Conservation (phyloP, 2,888 invertebrate genomes). For the Brachyptera risi region DNA sequence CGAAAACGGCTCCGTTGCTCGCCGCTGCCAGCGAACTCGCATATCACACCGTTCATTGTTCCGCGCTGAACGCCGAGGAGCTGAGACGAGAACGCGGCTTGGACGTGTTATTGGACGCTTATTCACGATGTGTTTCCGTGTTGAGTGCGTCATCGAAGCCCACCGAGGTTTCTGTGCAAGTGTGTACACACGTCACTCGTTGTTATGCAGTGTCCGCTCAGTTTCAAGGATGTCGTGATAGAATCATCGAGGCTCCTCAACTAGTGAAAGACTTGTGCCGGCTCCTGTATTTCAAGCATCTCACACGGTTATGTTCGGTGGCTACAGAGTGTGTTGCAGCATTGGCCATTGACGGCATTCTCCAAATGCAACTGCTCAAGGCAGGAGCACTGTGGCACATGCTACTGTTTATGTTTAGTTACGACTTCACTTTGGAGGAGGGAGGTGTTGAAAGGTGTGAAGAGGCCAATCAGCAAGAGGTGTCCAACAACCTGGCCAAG, state of each 20-base stretch:
- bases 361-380: conserved; percentile 79
- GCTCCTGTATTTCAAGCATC: conserved; percentile 82
- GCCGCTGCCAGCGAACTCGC: conserved; percentile 92
- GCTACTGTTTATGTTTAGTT: conserved; percentile 83
- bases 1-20: conserved; percentile 74
- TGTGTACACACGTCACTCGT: conserved; percentile 85
- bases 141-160: conserved; percentile 73
- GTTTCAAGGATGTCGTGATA: conserved; percentile 85
- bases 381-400: conserved; percentile 91
- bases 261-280: conserved; percentile 82
- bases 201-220: conserved; percentile 95
- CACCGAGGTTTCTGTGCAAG: conserved; percentile 78
- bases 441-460: conserved; percentile 85
- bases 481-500: conserved; percentile 88
- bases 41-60: conserved; percentile 94
- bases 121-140: conserved; percentile 90
- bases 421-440: conserved; percentile 96
- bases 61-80: conserved; percentile 96
- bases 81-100: conserved; percentile 89
- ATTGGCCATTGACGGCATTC: conserved; percentile 75
- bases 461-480: conserved; percentile 83
- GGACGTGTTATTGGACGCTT: conserved; percentile 83
- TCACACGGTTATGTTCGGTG: conserved; percentile 76
- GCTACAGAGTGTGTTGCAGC: conserved; percentile 90
- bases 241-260: conserved; percentile 81